Conservation (phyloP, 2,113 vertebrate genomes). For the Pantherophis guttatus region DNA sequence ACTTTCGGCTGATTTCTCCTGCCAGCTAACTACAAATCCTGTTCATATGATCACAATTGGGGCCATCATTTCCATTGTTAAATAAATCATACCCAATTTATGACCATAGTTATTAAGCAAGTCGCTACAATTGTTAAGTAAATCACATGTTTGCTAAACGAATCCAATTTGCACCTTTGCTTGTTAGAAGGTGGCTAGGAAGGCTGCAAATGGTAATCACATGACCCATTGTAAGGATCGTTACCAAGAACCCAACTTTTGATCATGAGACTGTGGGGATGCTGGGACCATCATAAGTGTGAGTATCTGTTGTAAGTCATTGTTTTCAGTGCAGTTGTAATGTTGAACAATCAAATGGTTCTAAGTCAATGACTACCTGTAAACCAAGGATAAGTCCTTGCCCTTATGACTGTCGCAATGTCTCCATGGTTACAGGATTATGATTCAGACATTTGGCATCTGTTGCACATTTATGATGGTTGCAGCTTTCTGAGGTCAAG, state of each 20-base stretch:
- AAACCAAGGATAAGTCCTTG: too few relatives aligned
- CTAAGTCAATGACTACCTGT: too few relatives aligned
- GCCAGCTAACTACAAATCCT: not conserved
- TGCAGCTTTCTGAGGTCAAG: too few relatives aligned
- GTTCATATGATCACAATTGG: not conserved
- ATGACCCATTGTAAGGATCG: not conserved
- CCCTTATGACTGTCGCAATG: too few relatives aligned
- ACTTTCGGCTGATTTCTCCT: not conserved
- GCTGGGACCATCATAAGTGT: not conserved
- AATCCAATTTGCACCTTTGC: not conserved
- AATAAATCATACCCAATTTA: not conserved
- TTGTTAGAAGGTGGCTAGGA: too few relatives aligned
- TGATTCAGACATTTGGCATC: too few relatives aligned
- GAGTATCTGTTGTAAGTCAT: not conserved
- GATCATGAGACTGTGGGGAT: not conserved
- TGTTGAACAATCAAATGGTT: too few relatives aligned
- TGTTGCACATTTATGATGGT: too few relatives aligned
- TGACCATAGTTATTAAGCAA: not conserved
- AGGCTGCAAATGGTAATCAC: not conserved
- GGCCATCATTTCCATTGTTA: not conserved
- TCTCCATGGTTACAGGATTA: too few relatives aligned
- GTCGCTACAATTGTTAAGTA: not conserved
- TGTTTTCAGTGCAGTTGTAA: too few relatives aligned
- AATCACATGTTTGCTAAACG: not conserved
- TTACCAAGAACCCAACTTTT: not conserved